Conservation (phyloP, 2,888 invertebrate species). For the Coenonympha glycerion region DNA sequence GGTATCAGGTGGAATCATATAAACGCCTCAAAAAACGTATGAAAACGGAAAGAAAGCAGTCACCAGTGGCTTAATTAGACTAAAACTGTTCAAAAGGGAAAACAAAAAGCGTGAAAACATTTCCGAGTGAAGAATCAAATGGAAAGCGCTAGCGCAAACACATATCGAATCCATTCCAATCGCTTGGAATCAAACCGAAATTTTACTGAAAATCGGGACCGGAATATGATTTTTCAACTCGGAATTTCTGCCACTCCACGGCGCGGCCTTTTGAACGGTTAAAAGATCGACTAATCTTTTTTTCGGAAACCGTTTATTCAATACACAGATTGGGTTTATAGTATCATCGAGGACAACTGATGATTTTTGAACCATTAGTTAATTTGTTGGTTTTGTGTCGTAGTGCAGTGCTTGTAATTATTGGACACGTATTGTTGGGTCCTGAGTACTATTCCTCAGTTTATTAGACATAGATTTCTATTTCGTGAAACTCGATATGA, state of each 20-base stretch:
- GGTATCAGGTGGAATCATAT: not conserved
- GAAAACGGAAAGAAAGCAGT: not conserved
- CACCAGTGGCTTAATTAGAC: not conserved
- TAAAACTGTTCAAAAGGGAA: not conserved
- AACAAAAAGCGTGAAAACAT: slow-evolving; percentile 1
- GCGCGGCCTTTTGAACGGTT: not conserved
- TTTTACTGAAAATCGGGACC: slow-evolving; percentile 8
- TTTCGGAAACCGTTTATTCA: not conserved
- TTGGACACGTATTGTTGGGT: too few species aligned
- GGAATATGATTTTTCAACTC: slow-evolving; percentile 5
- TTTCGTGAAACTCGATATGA: too few species aligned
- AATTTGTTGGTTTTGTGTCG: too few species aligned
- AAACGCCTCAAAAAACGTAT: not conserved
- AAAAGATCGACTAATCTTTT: slow-evolving; percentile 1
- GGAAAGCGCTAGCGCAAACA: slow-evolving; percentile 20
- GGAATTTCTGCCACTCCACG: not conserved
- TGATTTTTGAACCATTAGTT: too few species aligned
- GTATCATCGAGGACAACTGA: too few species aligned
- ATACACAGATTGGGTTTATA: not conserved
- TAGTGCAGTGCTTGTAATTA: too few species aligned
- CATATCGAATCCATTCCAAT: slow-evolving; percentile 22
- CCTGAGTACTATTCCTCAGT: too few species aligned
- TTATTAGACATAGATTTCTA: too few species aligned
- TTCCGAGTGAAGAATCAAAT: slow-evolving; percentile 9
- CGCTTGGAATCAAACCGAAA: slow-evolving; percentile 10